Base-by-base conservation (phyloP, 2,888 invertebrate species). In the Argyresthia goedartella region DNA sequence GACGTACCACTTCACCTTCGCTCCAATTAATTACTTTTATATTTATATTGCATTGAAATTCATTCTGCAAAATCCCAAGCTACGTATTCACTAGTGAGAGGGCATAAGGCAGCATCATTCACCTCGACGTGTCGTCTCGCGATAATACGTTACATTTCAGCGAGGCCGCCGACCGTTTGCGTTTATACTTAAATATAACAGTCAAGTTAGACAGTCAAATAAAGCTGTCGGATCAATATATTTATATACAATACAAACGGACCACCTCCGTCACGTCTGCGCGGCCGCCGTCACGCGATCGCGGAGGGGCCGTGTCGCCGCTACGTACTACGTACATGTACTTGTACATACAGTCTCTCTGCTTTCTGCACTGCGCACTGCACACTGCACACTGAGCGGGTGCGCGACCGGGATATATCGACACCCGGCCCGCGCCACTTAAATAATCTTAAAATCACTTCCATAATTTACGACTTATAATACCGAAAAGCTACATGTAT, bases 1-100 rank as follows among this genome's bases (percentile, higher is more conserved):
- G 65, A 61, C 64, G 64, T 62, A 66, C n/a, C 67, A 66, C 63
- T 64, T 63, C 39, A 66, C 66, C 65, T 65, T 63, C 64, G 66
- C 76, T 80, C 75, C 77, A 78, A 76, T 39, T 44, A 46, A 81
- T 81, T 82, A 81, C 73, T 77, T 76, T 76, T 72, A n/a, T n/a
- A 77, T 78, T 76, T 76, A 80, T 76, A 79, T 81, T 75, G 85
- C 81, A 81, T 78, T 78, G 76, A 79, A 74, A 71, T 70, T 73
- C 64, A 70, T 76, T 72, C 72, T 71, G 79, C 72, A 76, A 74
- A 63, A 74, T 75, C 73, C 75, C 78, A 74, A 75, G 81, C 78
- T 84, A 82, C 75, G 77, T 82, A 82, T 84, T 85, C 73, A 84
- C 85, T 85, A 85, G 73, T 81, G 82, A 81, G 80, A 85, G 73